Evolutionary conservation across 2,797 vertebrate genomes (phyloP).

Genomic region (Xerus rutilus): DNA sequence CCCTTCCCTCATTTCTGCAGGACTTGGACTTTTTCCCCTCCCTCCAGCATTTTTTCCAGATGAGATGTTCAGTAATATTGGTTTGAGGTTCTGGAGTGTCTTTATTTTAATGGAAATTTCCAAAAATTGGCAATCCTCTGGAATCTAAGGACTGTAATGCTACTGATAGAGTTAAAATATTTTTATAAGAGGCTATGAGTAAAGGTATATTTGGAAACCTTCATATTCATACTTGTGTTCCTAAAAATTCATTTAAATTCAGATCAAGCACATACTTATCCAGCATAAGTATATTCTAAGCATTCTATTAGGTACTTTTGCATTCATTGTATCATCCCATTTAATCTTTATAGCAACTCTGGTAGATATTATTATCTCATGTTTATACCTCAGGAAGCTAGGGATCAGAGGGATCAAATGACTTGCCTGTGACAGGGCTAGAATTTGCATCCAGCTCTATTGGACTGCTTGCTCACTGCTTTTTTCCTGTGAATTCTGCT

Average conservation of each 20-base stretch:
- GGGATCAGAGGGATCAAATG: slow-evolving; percentile 34
- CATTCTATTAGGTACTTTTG: slow-evolving; percentile 61
- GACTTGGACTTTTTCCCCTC: not conserved
- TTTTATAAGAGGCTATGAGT: not conserved
- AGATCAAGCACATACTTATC: slow-evolving; percentile 47
- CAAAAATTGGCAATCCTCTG: not conserved
- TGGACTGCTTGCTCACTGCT: not conserved
- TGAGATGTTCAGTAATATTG: not conserved
- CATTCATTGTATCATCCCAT: slow-evolving; percentile 33
- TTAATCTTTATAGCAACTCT: slow-evolving; percentile 48
- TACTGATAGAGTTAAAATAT: slow-evolving; percentile 18
- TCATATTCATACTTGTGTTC: slow-evolving; percentile 57
- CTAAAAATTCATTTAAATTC: slow-evolving; percentile 73
- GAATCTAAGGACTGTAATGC: slow-evolving; percentile 11
- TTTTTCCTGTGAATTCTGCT: not conserved
- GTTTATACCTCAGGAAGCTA: slow-evolving; percentile 29
- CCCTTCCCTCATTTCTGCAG: not conserved
- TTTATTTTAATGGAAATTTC: slow-evolving; percentile 64
- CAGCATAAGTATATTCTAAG: slow-evolving; percentile 60
- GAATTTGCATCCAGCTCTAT: not conserved
- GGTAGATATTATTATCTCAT: slow-evolving; percentile 48
- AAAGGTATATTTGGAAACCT: slow-evolving; percentile 65
- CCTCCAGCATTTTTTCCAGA: not conserved
- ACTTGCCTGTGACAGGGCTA: not conserved
- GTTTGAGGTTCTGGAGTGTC: slow-evolving; percentile 9